Conservation (phyloP, 2,113 vertebrate genomes). For the Zonotrichia leucophrys region DNA sequence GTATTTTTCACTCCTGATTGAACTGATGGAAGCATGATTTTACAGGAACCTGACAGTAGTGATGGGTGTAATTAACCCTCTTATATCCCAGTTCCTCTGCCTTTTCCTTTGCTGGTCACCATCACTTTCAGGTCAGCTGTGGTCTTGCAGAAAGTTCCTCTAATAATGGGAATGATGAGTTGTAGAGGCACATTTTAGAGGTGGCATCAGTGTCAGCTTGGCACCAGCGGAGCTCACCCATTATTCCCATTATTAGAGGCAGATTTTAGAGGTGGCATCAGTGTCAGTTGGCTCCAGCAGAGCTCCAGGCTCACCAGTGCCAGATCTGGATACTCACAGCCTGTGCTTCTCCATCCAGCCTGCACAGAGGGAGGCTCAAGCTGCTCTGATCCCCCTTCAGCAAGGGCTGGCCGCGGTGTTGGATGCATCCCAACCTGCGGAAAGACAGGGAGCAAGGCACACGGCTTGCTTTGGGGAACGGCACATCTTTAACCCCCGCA, state of each 20-base stretch:
- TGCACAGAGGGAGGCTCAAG: background rate
- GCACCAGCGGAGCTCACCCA: background rate
- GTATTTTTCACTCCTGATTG: background rate
- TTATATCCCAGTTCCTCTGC: background rate
- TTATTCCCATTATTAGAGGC: background rate
- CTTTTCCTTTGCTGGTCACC: background rate
- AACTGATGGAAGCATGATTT: background rate
- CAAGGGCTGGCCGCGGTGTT: rapidly evolving
- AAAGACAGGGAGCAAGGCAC: background rate
- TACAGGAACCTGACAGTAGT: background rate
- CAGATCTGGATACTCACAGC: background rate
- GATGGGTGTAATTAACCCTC: background rate
- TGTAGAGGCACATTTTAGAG: background rate
- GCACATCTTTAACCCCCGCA: rapidly evolving
- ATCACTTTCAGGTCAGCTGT: background rate
- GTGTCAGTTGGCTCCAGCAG: background rate
- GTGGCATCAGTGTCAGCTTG: background rate
- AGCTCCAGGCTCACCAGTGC: background rate
- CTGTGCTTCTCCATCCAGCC: background rate
- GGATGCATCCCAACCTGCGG: background rate
- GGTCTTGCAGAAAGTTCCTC: background rate
- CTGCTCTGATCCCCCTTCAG: background rate
- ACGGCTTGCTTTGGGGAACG: rapidly evolving
- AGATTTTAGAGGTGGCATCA: background rate
- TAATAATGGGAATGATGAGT: background rate